A percentile compares a stretch with the other conserved stretches of the same genome.
Conservation (phyloP, 2,113 vertebrate species). For the Colossoma macropomum region DNA sequence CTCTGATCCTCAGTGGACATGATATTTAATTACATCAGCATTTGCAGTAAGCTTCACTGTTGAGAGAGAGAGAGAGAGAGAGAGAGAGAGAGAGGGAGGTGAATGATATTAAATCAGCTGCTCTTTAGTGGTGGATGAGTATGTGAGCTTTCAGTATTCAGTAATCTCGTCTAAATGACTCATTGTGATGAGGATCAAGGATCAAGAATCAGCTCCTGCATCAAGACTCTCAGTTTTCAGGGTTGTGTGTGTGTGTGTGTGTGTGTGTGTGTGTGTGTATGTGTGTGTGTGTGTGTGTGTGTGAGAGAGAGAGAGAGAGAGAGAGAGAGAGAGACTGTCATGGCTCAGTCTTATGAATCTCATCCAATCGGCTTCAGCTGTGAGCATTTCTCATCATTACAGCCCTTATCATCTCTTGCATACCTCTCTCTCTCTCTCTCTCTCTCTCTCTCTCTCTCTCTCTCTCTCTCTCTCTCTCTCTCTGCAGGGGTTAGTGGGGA, state of each 20-base stretch:
- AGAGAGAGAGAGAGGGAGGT: neutral
- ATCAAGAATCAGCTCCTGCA: no score
- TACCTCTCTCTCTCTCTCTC: no score
- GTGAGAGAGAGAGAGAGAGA: no score
- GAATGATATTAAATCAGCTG: neutral
- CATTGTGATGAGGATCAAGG: neutral
- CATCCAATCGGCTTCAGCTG: slow-evolving; percentile 8
- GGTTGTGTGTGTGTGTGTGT: neutral
- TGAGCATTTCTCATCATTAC: slow-evolving; percentile 22
- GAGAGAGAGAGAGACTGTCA: no score
- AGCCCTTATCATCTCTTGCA: neutral
- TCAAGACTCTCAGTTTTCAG: neutral
- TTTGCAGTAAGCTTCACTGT: neutral
- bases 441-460: no score
- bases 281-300: neutral
- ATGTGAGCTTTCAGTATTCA: neutral
- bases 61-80: neutral
- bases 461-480: neutral
- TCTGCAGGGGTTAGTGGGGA: neutral
- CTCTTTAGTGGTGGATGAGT: neutral
- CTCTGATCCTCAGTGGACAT: neutral
- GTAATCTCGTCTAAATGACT: slow-evolving; percentile 9
- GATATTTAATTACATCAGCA: neutral
- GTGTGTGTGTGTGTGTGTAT: neutral
- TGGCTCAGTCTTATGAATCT: slow-evolving; percentile 12